These are phyloP conservation scores for Mellilla xanthometata DNA, from an alignment of 2,888 invertebrate genomes.

Conservation along the genomic window DNA sequence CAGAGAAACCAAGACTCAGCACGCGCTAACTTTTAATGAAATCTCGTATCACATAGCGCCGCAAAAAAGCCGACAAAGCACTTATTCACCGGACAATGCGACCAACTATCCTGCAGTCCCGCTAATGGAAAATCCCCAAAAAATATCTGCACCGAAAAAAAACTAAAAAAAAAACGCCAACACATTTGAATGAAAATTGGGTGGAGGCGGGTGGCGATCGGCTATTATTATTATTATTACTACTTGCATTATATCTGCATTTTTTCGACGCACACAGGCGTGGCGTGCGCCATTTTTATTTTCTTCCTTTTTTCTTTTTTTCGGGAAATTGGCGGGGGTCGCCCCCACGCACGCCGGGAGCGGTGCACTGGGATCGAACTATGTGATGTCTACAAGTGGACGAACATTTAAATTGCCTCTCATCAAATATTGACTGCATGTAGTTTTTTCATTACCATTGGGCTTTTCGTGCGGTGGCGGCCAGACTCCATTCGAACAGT, in stretches of 20 bases:
- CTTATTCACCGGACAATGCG: constrained; percentile 55
- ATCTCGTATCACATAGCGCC: constrained; percentile 43
- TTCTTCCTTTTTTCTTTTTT: constrained; percentile 73
- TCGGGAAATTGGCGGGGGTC: constrained; percentile 63
- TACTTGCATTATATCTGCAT: constrained; percentile 81
- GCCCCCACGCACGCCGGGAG: constrained; percentile 48
- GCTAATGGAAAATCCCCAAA: constrained; percentile 79
- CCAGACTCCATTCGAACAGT: constrained; percentile 60
- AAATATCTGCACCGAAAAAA: constrained; percentile 71
- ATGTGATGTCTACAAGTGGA: constrained; percentile 82
- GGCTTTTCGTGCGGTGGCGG: constrained; percentile 64
- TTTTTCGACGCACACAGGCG: constrained; percentile 76
- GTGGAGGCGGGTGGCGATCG: constrained; percentile 72
- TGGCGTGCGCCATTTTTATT: constrained; percentile 71
- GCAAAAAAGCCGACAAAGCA: constrained; percentile 50
- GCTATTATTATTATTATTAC: constrained; percentile 82
- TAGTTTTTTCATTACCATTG: constrained; percentile 79
- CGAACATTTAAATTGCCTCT: constrained; percentile 82
- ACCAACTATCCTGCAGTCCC: constrained; percentile 63
- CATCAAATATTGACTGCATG: constrained; percentile 81
- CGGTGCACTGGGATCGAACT: constrained; percentile 57
- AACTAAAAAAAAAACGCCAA: constrained; percentile 69
- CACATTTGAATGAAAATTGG: constrained; percentile 81
- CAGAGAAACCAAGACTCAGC: constrained; percentile 2
- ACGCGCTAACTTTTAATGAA: constrained; percentile 53